phyloP scores from a whole-genome alignment of 2,113 vertebrate species.

The Talpa occidentalis region DNA sequence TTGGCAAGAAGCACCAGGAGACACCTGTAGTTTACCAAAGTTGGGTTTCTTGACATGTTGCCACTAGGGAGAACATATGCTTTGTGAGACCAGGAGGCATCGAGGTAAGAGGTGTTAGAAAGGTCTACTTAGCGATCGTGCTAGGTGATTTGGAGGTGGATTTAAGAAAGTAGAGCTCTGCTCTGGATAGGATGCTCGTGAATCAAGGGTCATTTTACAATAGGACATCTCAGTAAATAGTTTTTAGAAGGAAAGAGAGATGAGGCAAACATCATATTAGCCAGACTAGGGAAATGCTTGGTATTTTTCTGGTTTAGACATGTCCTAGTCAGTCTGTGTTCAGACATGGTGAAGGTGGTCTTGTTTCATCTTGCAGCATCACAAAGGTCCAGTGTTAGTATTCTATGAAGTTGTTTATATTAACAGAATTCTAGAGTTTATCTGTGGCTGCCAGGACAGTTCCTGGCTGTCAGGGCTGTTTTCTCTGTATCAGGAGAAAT shows the following conservation, averaged over 20 bases:
- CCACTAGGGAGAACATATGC: not conserved
- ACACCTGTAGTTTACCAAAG: not conserved
- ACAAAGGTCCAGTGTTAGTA: not conserved
- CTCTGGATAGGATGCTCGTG: not conserved
- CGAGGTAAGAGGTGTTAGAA: not conserved
- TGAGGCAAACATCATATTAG: not conserved
- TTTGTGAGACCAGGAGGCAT: not conserved
- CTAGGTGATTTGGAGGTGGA: not conserved
- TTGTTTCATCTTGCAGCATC: not conserved
- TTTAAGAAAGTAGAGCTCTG: not conserved
- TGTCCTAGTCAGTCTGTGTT: not conserved
- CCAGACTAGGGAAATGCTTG: not conserved
- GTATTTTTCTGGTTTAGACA: not conserved
- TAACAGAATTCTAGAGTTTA: too few relatives aligned
- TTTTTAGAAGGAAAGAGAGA: not conserved
- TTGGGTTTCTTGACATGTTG: not conserved
- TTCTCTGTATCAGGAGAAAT: constrained; percentile 36
- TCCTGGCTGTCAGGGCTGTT: not conserved
- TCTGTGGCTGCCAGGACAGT: not conserved
- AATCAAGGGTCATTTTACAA: not conserved
- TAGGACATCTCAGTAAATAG: not conserved
- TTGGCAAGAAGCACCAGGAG: not conserved
- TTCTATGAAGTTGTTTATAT: too few relatives aligned
- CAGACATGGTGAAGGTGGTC: not conserved
- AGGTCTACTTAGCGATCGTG: not conserved